Base-by-base conservation (phyloP, 1,140 invertebrate genomes). In the Dolichoris vasculosae region DNA sequence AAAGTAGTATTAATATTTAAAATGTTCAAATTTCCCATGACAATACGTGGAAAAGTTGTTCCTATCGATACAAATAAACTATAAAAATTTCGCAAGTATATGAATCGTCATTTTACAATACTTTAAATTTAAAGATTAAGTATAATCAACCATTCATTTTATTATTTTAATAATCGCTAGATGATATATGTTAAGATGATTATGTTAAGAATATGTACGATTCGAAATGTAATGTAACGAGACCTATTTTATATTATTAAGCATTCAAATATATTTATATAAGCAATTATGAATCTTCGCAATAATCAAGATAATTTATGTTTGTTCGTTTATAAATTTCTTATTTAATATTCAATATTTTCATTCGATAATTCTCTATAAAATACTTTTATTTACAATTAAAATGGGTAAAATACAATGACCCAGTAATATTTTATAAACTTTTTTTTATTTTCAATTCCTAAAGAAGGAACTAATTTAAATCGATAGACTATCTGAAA, bases 361-460 rank as follows among this genome's bases (percentile, higher is more conserved):
- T 32, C 11, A 26, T n/a, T 48, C 55, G 38, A 83, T 15, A 35
- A 40, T 69, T 83, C 26, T 63, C 78, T 81, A 81, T 48, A 80
- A 85, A 81, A 85, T 84, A 46, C 23, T n/a, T 55, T 35, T 73
- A 71, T 85, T 75, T 48, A 46, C 2, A 35, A n/a, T 84, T 38
- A 75, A 71, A 30, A 30, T 23, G 23, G 43, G 46, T 38, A 1
- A 64, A 43, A 69, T 43, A 32, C 15, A 59, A 38, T 35, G n/a
- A 51, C 48, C 67, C 30, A 75, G 75, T 26, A 77, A 76, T 40
- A 79, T 46, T 43, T 63, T 59, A 43, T 43, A 20, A 59, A 67
- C 26, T 84, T 73, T 73, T 30, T 59, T 11, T 71, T 84, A 67
- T 78, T 84, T 69, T 79, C 64, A 79, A 79, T 85, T 85, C 84